Percentiles rank a stretch among this genome's conserved stretches.
Evolutionary conservation across 2,888 invertebrate species (phyloP).

Genomic region (Cataglyphis rosenhaueri): DNA sequence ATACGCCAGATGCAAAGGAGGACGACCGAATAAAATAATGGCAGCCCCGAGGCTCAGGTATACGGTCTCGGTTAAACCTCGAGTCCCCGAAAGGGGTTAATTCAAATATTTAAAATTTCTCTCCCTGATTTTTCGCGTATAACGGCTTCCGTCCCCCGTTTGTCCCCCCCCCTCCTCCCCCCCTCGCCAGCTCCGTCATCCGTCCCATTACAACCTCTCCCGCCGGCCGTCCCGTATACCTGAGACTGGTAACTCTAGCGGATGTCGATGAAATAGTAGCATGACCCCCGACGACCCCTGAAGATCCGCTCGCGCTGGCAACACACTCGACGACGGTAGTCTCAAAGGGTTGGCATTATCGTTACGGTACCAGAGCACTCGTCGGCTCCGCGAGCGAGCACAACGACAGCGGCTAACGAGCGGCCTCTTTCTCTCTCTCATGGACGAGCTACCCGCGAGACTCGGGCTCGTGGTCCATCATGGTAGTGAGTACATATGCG

Average conservation of each 20-base stretch:
- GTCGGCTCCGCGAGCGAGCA: conserved; percentile 55
- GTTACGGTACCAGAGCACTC: conserved; percentile 73
- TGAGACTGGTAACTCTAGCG: conserved; percentile 76
- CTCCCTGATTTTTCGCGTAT: conserved; percentile 81
- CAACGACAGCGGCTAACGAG: conserved; percentile 70
- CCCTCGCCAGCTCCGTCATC: conserved; percentile 1
- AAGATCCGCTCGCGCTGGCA: conserved; percentile 60
- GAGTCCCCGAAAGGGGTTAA: conserved; percentile 80
- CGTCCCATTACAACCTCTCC: conserved; percentile 47
- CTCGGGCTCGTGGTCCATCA: conserved; percentile 25
- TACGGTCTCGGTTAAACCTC: conserved; percentile 59
- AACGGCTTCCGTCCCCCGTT: conserved; percentile 73
- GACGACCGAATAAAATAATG: conserved; percentile 80
- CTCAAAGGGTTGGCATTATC: conserved; percentile 78
- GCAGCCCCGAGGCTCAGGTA: conserved; percentile 77
- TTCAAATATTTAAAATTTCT: conserved; percentile 85
- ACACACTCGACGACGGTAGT: conserved; percentile 66
- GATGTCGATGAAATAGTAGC: conserved; percentile 75
- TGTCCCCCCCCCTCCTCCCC: background rate
- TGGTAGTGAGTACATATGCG: conserved; percentile 2
- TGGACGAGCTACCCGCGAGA: conserved; percentile 29
- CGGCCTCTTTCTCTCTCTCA: conserved; percentile 57
- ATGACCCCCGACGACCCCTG: conserved; percentile 71
- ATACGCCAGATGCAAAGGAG: conserved; percentile 84
- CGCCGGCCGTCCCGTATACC: conserved; percentile 56